These are phyloP conservation scores for Alces alces DNA, from an alignment of 2,113 vertebrate species.

Conservation along the genomic window DNA sequence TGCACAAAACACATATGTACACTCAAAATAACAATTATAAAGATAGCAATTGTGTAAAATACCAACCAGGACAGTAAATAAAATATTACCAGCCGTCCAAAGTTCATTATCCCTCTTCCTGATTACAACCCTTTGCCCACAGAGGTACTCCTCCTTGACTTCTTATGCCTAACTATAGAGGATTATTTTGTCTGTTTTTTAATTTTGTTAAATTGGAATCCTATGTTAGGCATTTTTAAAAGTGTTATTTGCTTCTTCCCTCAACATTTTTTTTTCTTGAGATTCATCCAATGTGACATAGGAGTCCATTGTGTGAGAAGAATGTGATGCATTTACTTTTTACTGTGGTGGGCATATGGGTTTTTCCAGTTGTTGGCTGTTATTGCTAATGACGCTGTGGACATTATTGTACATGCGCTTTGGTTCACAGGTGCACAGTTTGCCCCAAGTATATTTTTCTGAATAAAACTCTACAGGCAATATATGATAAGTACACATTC, in stretches of 20 bases:
- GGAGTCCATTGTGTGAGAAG: background rate
- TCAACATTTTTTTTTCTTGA: conserved; percentile 2
- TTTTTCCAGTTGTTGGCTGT: background rate
- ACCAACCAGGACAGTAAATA: background rate
- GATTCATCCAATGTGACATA: background rate
- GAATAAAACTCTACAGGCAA: background rate
- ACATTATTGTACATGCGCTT: background rate
- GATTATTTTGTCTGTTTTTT: background rate
- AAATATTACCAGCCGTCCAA: background rate
- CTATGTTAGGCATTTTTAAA: background rate
- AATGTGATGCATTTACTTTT: background rate
- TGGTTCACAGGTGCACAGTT: background rate
- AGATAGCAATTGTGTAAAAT: background rate
- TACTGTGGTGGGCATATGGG: background rate
- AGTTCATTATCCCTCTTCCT: background rate
- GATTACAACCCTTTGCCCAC: background rate
- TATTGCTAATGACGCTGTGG: background rate
- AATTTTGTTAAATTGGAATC: background rate
- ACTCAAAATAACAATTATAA: background rate
- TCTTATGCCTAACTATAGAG: background rate
- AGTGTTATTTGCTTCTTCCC: background rate
- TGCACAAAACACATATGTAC: background rate
- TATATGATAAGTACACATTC: background rate
- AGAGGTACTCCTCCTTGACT: background rate
- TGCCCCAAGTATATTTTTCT: background rate